Base-by-base conservation (phyloP, 2,797 vertebrate species). In the Arnoldichthys spilopterus region DNA sequence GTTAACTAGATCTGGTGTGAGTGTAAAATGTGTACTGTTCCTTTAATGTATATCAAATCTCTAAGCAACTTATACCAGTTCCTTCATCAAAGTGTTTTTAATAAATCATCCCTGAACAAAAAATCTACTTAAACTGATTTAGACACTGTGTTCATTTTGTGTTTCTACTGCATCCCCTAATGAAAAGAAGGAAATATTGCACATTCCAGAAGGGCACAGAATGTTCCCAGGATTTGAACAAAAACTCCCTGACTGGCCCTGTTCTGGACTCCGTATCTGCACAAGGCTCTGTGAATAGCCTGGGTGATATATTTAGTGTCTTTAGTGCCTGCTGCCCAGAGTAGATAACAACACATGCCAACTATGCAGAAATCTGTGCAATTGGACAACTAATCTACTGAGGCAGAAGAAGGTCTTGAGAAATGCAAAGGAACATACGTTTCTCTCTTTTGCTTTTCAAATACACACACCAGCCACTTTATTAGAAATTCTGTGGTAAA, bases 311-410 rank as follows among this genome's bases (percentile, higher is more conserved):
- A 82, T 85, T 81, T 79, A 82, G 79, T 77, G 74, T 85, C 79
- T 71, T 82, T 81, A 79, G 80, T 78, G 81, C 81, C 85, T 84
- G 74, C 87, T 87, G 86, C 79, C 78, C 76, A 61, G 82, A 76
- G 81, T 45, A 84, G 86, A 86, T 87, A 86, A 87, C 84, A 83
- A 72, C 78, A 83, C 74, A 83, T 80, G 83, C 86, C 83, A 84
- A 85, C 74, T 84, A 87, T 81, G 87, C 81, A 87, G 82, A 87
- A 84, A 86, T 85, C 66, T 78, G 56, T 79, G 73, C 82, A 83
- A 80, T 85, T 82, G 76, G 81, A 84, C 79, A 74, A 83, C 77
- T 83, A 78, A 86, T 85, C 77, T 85, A 78, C 79, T 88, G 83
- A 84, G 80, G 77, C 66, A 66, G 76, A 81, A 74, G 72, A 77